Evolutionary conservation across 2,888 invertebrate species (phyloP).

Genomic region (Gonocerus acuteangulatus): DNA sequence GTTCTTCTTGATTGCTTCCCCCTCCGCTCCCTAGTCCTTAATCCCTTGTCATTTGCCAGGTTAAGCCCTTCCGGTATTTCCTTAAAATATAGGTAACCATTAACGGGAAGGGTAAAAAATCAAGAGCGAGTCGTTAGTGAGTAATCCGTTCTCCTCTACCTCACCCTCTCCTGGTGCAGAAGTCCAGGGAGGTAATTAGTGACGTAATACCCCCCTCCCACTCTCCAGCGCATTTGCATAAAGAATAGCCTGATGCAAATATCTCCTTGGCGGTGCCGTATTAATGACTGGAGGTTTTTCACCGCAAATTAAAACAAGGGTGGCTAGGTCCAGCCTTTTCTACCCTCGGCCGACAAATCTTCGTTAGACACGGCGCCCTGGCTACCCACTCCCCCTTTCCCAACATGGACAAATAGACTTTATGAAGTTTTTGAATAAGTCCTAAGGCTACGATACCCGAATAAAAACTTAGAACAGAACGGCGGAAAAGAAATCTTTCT

Average conservation of each 20-base stretch:
- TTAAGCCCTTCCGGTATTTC: slow-evolving; percentile 17
- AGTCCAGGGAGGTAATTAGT: slow-evolving; percentile 31
- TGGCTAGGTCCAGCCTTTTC: background rate
- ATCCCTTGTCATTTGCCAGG: slow-evolving; percentile 27
- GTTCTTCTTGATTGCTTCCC: background rate
- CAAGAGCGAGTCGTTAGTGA: slow-evolving; percentile 34
- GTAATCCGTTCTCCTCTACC: slow-evolving; percentile 28
- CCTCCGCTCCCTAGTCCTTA: slow-evolving; percentile 1
- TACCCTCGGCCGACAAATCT: slow-evolving; percentile 28
- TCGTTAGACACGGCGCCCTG: slow-evolving; percentile 30
- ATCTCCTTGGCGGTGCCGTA: slow-evolving; percentile 23
- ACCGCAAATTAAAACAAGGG: slow-evolving; percentile 34
- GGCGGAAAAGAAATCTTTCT: no score
- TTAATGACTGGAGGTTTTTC: slow-evolving; percentile 33
- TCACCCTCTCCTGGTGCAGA: no score
- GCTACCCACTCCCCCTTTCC: background rate
- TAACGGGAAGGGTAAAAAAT: slow-evolving; percentile 28
- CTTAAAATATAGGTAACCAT: slow-evolving; percentile 35
- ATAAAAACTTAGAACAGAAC: no score
- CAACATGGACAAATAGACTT: background rate
- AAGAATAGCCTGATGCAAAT: slow-evolving; percentile 35
- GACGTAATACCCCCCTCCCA: background rate
- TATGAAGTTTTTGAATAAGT: no score
- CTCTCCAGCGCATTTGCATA: slow-evolving; percentile 29
- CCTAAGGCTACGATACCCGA: no score